Evolutionary conservation across 2,888 invertebrate species (phyloP), one percentile per base, ranked within the genome.

Genomic region (Synanthedon formicaeformis): DNA sequence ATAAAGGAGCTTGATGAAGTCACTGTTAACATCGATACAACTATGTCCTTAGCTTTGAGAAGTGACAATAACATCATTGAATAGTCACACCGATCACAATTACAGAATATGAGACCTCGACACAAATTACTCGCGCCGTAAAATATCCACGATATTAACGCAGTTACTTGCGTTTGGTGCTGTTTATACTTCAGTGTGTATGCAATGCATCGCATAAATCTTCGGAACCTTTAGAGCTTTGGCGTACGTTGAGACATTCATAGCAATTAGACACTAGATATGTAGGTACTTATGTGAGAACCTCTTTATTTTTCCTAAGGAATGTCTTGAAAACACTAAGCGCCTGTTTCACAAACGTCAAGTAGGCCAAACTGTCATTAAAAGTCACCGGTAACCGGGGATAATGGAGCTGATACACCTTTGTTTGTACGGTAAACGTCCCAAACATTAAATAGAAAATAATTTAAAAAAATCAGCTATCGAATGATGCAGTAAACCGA

Each of bases 111-210:
- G 64, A 73, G 83, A 67, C 86, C 85, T 85, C 85, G 86, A 86
- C 86, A 86, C 81, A 61, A 79, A 82, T 85, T 75, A 73, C 63
- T 67, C 60, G 64, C 68, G 69, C 73, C 74, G 77, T 84, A 78
- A 80, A 82, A 77, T 81, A 77, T 80, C 73, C 11, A 49, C 12
- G 49, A 49, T 23, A 49, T 18, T 49, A 49, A 16, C 49, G 12
- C 49, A 45, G 45, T 13, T 45, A 45, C 45, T 45, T 45, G 45
- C 14, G 4, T 13, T 12, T 45, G 13, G 45, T 45, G 8, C 12
- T 14, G 14, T 45, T 45, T 14, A 45, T 45, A 45, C 45, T 45
- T 14, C 45, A 45, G 13, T 45, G 13, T 45, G 45, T 45, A 13
- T 14, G 8, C 6, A 12, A 45, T 45, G 3, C 45, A 45, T 13